Percentiles rank a stretch among this genome's conserved stretches.
Evolutionary conservation across 2,113 vertebrate species (phyloP).

Genomic region (Azemiops feae): DNA sequence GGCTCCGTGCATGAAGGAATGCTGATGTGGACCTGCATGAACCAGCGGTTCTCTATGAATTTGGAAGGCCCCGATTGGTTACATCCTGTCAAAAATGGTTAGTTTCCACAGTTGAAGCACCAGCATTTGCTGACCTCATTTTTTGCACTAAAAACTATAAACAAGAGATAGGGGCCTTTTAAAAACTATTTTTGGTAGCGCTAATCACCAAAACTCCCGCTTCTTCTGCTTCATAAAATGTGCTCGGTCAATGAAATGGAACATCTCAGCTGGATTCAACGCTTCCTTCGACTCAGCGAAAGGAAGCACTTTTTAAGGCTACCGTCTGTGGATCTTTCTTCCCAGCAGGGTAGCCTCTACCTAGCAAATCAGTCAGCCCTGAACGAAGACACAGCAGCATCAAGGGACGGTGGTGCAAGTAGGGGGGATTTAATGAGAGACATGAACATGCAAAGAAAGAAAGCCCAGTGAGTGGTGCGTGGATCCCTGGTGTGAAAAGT

Average conservation of each 20-base stretch:
- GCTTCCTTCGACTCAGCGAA: fast-evolving
- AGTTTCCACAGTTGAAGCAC: background rate
- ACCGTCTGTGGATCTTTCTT: background rate
- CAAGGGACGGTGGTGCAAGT: background rate
- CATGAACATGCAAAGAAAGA: background rate
- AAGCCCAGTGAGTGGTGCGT: background rate
- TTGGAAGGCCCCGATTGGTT: background rate
- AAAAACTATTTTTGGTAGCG: background rate
- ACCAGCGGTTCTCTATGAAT: background rate
- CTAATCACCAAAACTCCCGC: background rate
- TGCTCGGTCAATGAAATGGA: fast-evolving
- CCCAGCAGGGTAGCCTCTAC: background rate
- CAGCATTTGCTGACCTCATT: background rate
- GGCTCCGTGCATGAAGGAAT: background rate
- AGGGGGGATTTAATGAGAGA: background rate
- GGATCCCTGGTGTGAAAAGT: background rate
- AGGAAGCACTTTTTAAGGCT: background rate
- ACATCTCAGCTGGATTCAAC: background rate
- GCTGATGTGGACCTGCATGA: background rate
- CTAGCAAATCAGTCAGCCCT: background rate
- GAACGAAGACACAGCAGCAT: fast-evolving
- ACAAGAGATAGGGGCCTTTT: background rate
- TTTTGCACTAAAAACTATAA: background rate
- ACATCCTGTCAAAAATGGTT: background rate
- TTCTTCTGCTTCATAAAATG: background rate